Percentiles rank a stretch among this genome's conserved stretches.
Evolutionary conservation across 1,140 invertebrate genomes (phyloP).

Genomic region (Drosophila triauraria): DNA sequence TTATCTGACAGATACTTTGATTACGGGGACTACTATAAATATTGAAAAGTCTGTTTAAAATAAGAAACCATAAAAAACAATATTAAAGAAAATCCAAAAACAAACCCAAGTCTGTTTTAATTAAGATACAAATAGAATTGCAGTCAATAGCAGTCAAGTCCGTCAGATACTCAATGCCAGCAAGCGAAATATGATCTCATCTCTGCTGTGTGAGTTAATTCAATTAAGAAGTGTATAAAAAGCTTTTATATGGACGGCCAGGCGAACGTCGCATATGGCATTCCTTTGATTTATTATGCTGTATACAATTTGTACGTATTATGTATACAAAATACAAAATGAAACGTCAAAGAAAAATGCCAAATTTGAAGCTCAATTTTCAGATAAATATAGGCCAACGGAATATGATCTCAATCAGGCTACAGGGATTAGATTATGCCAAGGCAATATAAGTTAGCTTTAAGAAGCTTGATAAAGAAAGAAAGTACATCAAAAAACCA

Average conservation of each 20-base stretch:
- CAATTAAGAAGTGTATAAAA: constrained; percentile 3
- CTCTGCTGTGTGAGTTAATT: background rate
- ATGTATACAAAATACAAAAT: constrained; percentile 3
- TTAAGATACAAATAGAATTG: background rate
- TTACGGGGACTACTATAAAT: background rate
- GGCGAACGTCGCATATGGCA: constrained; percentile 11
- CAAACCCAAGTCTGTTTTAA: background rate
- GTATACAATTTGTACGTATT: background rate
- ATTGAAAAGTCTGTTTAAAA: background rate
- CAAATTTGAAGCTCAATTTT: constrained; percentile 8
- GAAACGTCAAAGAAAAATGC: background rate
- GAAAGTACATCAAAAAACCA: background rate
- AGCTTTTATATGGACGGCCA: background rate
- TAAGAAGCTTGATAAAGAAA: background rate
- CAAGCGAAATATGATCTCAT: constrained; percentile 7
- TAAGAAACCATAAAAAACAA: too few species aligned
- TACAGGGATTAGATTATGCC: background rate
- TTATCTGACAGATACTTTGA: constrained; percentile 1
- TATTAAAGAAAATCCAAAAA: background rate
- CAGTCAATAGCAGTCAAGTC: background rate
- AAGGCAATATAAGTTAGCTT: background rate
- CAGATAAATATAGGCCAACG: background rate
- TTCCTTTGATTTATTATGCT: constrained; percentile 1
- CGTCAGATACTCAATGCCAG: background rate
- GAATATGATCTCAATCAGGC: constrained; percentile 9